Conservation (phyloP, 2,797 vertebrate genomes). For the Sebastes wilsoni region DNA sequence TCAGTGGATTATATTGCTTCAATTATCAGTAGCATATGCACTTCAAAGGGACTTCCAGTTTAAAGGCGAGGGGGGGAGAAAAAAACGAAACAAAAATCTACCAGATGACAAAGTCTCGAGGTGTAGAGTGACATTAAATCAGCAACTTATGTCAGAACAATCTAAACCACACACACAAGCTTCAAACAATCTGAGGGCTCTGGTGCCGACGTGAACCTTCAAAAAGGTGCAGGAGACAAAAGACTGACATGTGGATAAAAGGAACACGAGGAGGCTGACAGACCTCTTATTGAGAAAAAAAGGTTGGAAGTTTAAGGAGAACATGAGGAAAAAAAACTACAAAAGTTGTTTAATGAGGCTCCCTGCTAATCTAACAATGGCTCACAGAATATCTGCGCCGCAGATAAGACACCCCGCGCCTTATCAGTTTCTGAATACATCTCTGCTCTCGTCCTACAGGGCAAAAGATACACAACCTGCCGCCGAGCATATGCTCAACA, state of each 20-base stretch:
- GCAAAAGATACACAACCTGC: slow-evolving; percentile 50
- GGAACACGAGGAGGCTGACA: slow-evolving; percentile 71
- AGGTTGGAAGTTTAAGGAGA: slow-evolving; percentile 66
- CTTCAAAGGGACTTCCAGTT: slow-evolving; percentile 75
- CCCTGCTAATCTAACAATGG: slow-evolving; percentile 67
- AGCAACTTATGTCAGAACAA: slow-evolving; percentile 79
- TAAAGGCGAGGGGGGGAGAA: slow-evolving; percentile 37
- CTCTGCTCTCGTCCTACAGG: slow-evolving; percentile 33
- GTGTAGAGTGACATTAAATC: slow-evolving; percentile 83
- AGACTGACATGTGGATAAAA: slow-evolving; percentile 79
- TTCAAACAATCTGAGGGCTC: slow-evolving; percentile 74
- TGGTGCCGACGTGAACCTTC: slow-evolving; percentile 67
- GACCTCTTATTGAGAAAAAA: slow-evolving; percentile 65
- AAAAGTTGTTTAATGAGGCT: slow-evolving; percentile 73
- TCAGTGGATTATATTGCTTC: slow-evolving; percentile 72
- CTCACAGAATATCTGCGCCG: slow-evolving; percentile 44
- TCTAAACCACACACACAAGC: slow-evolving; percentile 73
- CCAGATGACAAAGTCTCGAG: slow-evolving; percentile 79
- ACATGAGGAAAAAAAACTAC: slow-evolving; percentile 39
- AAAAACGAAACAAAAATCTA: slow-evolving; percentile 55
- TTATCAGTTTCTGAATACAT: slow-evolving; percentile 44
- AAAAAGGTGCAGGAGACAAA: slow-evolving; percentile 78
- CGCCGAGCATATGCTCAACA: slow-evolving; percentile 50
- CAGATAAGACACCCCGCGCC: slow-evolving; percentile 29
- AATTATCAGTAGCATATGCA: slow-evolving; percentile 78